Evolutionary conservation across 2,888 invertebrate genomes (phyloP).

Genomic region (Apocheima hispidaria): DNA sequence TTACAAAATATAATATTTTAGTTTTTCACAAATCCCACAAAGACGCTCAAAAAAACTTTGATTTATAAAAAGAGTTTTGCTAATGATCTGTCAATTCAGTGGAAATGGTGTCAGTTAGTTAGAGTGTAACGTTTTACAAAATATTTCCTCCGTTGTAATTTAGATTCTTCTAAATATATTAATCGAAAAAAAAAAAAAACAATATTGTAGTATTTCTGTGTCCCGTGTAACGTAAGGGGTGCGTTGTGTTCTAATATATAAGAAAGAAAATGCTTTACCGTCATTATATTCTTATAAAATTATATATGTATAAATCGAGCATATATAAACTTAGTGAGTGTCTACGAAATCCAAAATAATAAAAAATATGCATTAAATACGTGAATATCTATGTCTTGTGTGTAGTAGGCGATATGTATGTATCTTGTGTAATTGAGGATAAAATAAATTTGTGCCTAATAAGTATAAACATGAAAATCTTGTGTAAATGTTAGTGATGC

Average conservation of each 20-base stretch:
- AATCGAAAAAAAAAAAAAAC: conserved; percentile 61
- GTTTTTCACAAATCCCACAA: conserved; percentile 59
- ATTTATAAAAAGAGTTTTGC: conserved; percentile 59
- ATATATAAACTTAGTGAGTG: conserved; percentile 80
- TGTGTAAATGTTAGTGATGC: conserved; percentile 79
- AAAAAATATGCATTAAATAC: conserved; percentile 66
- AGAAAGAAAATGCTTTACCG: conserved; percentile 84
- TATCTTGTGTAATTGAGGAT: conserved; percentile 58
- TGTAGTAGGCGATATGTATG: conserved; percentile 72
- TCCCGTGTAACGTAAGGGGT: conserved; percentile 76
- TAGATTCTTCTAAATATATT: conserved; percentile 73
- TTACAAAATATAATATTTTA: not conserved
- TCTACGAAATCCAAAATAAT: conserved; percentile 75
- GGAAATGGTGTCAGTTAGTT: conserved; percentile 80
- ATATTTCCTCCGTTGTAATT: conserved; percentile 70
- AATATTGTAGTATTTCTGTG: conserved; percentile 78
- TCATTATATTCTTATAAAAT: conserved; percentile 85
- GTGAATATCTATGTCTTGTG: conserved; percentile 76
- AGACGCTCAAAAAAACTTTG: conserved; percentile 51
- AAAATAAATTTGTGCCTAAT: conserved; percentile 82
- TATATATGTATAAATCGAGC: conserved; percentile 82
- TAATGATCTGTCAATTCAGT: conserved; percentile 80
- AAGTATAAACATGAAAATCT: conserved; percentile 69
- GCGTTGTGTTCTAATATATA: conserved; percentile 79
- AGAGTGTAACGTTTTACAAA: conserved; percentile 64